Evolutionary conservation across 2,888 invertebrate species (phyloP), one percentile per base, ranked within the genome.

Genomic region (Oxytorus armatus): DNA sequence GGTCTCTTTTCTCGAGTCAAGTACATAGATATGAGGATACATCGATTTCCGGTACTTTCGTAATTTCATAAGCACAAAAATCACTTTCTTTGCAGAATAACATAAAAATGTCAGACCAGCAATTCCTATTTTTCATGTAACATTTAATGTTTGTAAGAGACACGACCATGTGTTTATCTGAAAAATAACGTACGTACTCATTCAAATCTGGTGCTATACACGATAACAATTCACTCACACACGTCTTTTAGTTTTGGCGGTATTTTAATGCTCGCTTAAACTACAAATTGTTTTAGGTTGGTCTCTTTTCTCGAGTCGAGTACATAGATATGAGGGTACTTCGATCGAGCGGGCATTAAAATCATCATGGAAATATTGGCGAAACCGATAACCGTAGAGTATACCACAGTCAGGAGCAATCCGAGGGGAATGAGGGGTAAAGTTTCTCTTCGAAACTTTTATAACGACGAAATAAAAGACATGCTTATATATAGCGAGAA

Each of bases 391-490:
- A 85, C 84, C 29, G 42, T 10, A 42, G 10, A 29, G n/a, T 33
- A 29, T 33, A 25, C 29, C 70, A 57, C 21, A 65, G 49, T 57
- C 55, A 36, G 33, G 33, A 61, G 57, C 49, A 57, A 72, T 36
- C 74, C 73, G 74, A 72, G 66, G 14, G 29, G 68, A 79, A 76
- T 36, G 72, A 81, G 55, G 49, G 47, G 78, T 84, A 82, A 81
- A 84, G 76, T 85, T 79, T 77, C 44, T 59, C 65, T 65, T 63
- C 68, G 76, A 42, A 86, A 87, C 84, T 89, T 87, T 86, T 84
- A 83, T 88, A 88, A 87, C 85, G 83, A 81, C 83, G 85, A 87
- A 86, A 89, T 88, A 87, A 89, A 86, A 88, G 84, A 86, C 84
- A 82, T 84, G 77, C 59, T 42, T 59, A 49, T 51, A 47, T 63